These are phyloP conservation scores for Hetaerina americana DNA, from an alignment of 1,140 invertebrate species.

Conservation along the genomic window DNA sequence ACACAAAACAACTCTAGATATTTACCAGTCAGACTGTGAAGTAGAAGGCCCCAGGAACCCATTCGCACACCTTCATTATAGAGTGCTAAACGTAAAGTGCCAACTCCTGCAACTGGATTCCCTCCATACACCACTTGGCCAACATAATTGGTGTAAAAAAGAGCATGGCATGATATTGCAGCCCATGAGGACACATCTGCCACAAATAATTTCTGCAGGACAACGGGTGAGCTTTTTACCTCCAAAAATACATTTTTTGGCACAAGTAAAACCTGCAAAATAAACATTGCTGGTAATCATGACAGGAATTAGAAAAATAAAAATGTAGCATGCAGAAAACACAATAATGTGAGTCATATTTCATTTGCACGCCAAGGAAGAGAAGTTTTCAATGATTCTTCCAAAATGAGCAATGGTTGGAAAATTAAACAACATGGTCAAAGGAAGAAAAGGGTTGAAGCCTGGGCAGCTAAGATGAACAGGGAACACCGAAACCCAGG, in stretches of 20 bases:
- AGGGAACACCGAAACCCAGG: too few relatives aligned
- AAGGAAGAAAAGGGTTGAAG: too few relatives aligned
- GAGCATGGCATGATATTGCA: constrained; percentile 33
- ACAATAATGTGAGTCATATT: too few relatives aligned
- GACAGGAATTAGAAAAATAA: too few relatives aligned
- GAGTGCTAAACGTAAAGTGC: constrained; percentile 20
- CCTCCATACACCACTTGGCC: constrained; percentile 35
- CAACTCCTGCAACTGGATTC: constrained; percentile 28
- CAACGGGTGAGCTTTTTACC: constrained; percentile 22
- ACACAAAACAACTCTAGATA: neutral
- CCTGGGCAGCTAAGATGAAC: too few relatives aligned
- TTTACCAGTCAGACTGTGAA: constrained; percentile 31
- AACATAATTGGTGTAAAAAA: constrained; percentile 39
- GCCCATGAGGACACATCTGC: constrained; percentile 25
- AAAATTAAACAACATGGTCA: too few relatives aligned
- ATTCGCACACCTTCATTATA: constrained; percentile 38
- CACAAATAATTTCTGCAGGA: constrained; percentile 26
- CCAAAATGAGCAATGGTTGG: too few relatives aligned
- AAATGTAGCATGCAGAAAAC: too few relatives aligned
- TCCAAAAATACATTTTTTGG: constrained; percentile 9
- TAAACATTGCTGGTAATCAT: too few relatives aligned
- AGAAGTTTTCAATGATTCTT: too few relatives aligned
- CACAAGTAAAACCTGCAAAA: constrained; percentile 4
- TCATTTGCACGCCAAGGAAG: too few relatives aligned
- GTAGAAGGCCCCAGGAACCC: constrained; percentile 35